A percentile compares a stretch with the other conserved stretches of the same genome.
These are phyloP conservation scores for Nomada flava DNA, from an alignment of 2,888 invertebrate genomes.

Conservation along the genomic window DNA sequence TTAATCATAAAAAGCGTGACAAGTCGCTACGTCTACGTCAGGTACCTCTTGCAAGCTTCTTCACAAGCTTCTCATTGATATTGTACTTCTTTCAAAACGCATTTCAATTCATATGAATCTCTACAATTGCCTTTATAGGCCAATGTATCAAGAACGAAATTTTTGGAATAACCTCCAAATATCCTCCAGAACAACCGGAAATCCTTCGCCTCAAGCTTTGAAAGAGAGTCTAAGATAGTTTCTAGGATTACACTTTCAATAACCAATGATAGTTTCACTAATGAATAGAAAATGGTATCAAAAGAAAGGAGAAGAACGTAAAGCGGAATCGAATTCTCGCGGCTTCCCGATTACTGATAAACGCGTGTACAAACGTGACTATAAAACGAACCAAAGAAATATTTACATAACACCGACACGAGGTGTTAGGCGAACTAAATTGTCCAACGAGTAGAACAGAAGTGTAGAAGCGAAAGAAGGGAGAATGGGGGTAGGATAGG, in stretches of 20 bases:
- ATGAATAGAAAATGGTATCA: not conserved
- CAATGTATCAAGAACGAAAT: too few relatives aligned
- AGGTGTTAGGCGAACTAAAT: not conserved
- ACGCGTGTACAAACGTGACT: not conserved
- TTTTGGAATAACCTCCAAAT: too few relatives aligned
- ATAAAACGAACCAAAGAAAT: not conserved
- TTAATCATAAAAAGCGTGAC: conserved; percentile 26
- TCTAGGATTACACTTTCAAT: too few relatives aligned
- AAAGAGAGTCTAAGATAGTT: too few relatives aligned
- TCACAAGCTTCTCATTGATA: not conserved
- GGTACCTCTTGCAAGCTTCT: conserved; percentile 13
- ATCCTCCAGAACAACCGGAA: too few relatives aligned
- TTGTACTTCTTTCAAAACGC: not conserved
- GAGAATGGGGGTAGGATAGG: not conserved
- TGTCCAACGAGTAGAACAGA: not conserved
- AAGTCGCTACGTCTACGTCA: conserved; percentile 4
- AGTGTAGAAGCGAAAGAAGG: not conserved
- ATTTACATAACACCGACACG: not conserved
- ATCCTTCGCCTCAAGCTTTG: too few relatives aligned
- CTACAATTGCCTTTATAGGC: too few relatives aligned
- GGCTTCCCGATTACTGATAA: not conserved
- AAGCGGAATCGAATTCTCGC: not conserved
- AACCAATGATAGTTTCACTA: not conserved
- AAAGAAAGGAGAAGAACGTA: not conserved
- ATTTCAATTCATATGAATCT: too few relatives aligned